These are phyloP conservation scores for Nebria salina DNA, from an alignment of 2,888 invertebrate genomes.

Conservation along the genomic window DNA sequence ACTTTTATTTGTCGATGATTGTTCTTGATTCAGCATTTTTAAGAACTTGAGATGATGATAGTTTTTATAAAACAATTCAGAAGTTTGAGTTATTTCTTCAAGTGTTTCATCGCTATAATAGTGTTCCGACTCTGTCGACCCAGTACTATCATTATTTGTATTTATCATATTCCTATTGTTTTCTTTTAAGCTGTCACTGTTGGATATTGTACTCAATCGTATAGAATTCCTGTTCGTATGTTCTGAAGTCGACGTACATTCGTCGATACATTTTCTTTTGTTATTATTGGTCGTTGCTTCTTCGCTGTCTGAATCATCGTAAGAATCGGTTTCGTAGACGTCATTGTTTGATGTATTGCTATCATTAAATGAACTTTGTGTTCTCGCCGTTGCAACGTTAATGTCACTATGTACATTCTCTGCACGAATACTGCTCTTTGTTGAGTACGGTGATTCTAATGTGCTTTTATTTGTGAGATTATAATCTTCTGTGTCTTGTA, in stretches of 20 bases:
- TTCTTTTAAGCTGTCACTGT: neutral
- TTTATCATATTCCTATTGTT: neutral
- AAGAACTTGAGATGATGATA: neutral
- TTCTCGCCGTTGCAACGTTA: constrained; percentile 4
- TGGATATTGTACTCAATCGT: constrained; percentile 1
- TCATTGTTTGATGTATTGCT: constrained; percentile 39
- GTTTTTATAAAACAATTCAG: neutral
- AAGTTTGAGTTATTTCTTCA: neutral
- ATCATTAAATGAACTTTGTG: constrained; percentile 24
- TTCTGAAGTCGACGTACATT: neutral
- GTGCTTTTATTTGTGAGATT: neutral
- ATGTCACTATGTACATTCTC: constrained; percentile 5
- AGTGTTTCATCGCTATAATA: neutral
- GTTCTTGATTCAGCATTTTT: neutral
- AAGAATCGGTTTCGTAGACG: neutral
- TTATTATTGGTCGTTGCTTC: constrained; percentile 15
- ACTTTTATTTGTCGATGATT: neutral
- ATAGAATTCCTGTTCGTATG: neutral
- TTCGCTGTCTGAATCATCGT: constrained; percentile 6
- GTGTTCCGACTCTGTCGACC: neutral
- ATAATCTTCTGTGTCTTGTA: constrained; percentile 8
- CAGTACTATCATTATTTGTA: neutral
- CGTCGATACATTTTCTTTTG: constrained; percentile 1
- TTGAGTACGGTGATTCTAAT: neutral
- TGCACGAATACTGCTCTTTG: neutral